Evolutionary conservation across 2,113 vertebrate genomes (phyloP).

Genomic region (Pionites leucogaster): DNA sequence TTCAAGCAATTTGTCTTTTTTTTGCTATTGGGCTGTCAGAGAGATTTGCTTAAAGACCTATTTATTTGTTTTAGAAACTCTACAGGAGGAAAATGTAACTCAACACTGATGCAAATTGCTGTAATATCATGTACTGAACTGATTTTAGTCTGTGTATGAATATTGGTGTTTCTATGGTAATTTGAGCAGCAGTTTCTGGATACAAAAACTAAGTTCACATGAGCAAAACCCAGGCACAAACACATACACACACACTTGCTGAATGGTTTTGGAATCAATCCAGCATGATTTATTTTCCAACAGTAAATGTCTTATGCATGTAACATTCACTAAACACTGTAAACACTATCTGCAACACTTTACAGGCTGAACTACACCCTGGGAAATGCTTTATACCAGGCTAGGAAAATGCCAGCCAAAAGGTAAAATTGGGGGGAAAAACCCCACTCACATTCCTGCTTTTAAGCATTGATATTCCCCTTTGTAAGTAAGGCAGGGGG

Average conservation of each 20-base stretch:
- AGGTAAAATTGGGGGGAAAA: not conserved
- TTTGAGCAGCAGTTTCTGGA: not conserved
- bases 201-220: not conserved
- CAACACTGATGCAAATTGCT: not conserved
- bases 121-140: not conserved
- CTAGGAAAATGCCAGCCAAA: not conserved
- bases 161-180: constrained; percentile 38
- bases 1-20: not conserved
- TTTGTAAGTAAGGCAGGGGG: not conserved
- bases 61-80: not conserved
- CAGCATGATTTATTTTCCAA: not conserved
- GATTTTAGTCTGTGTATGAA: not conserved
- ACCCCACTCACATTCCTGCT: not conserved
- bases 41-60: not conserved
- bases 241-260: not conserved
- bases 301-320: not conserved
- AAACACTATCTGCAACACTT: not conserved
- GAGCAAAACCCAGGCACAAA: not conserved
- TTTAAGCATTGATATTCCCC: not conserved
- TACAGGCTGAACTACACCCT: not conserved
- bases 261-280: not conserved
- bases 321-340: not conserved
- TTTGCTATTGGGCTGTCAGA: not conserved
- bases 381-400: not conserved
- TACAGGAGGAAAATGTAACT: not conserved